Conservation (phyloP, 2,113 vertebrate species). For the Manacus vitellinus region DNA sequence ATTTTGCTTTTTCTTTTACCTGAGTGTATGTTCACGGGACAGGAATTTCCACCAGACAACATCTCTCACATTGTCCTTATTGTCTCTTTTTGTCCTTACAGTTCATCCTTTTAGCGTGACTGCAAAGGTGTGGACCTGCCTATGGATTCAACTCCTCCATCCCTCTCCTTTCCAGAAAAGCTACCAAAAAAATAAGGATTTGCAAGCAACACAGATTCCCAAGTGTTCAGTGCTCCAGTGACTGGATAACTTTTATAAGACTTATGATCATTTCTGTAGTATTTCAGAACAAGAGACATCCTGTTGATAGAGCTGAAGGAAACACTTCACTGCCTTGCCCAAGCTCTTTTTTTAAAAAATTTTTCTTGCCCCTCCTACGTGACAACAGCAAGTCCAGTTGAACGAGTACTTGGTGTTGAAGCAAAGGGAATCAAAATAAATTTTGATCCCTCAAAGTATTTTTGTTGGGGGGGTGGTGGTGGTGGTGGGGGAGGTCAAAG, state of each 20-base stretch:
- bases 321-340: background rate
- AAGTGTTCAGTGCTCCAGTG: background rate
- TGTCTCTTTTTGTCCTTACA: background rate
- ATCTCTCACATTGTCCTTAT: background rate
- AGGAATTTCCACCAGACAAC: background rate
- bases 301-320: background rate
- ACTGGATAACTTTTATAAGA: slow-evolving; percentile 25
- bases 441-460: slow-evolving; percentile 9
- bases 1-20: background rate
- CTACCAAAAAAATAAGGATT: slow-evolving; percentile 2
- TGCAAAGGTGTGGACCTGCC: slow-evolving; percentile 25
- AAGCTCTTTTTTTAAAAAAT: background rate
- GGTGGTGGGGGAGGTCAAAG: background rate
- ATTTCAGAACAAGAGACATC: background rate
- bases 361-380: background rate
- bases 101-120: slow-evolving; percentile 25
- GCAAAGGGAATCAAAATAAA: background rate
- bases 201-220: background rate
- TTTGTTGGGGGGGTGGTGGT: background rate
- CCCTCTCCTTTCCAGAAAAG: background rate
- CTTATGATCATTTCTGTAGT: background rate
- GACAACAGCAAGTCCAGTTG: background rate
- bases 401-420: background rate
- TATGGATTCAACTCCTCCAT: background rate
- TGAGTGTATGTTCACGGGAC: background rate